These are phyloP conservation scores for Brassicogethes aeneus DNA, from an alignment of 2,888 invertebrate species.

Conservation along the genomic window DNA sequence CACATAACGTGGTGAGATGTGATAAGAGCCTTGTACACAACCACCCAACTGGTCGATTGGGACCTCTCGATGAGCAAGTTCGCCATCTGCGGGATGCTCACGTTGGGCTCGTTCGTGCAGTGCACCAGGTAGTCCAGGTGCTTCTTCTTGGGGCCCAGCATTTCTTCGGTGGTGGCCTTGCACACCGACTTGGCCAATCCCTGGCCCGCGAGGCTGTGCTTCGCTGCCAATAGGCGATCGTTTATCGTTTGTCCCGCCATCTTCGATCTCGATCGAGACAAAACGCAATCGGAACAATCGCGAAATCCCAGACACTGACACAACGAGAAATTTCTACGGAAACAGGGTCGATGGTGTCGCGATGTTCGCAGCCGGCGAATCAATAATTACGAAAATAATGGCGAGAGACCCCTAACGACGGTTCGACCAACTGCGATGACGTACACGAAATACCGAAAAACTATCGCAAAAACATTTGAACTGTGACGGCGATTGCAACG, in stretches of 20 bases:
- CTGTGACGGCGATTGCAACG: too few species aligned
- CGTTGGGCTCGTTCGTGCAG: slow-evolving; percentile 99
- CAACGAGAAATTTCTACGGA: slow-evolving; percentile 2
- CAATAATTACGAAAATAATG: slow-evolving; percentile 23
- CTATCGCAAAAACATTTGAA: too few species aligned
- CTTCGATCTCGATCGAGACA: slow-evolving; percentile 7
- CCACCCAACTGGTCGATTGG: slow-evolving; percentile 97
- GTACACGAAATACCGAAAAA: too few species aligned
- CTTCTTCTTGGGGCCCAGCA: slow-evolving; percentile 99
- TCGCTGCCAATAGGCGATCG: slow-evolving; percentile 95
- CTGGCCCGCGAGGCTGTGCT: slow-evolving; percentile 98
- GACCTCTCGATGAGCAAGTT: slow-evolving; percentile 97
- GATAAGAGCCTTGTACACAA: slow-evolving; percentile 96
- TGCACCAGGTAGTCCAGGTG: slow-evolving; percentile 99
- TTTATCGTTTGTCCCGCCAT: slow-evolving; percentile 98
- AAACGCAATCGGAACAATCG: not conserved
- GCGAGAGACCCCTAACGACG: not conserved
- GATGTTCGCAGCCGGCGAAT: slow-evolving; percentile 31
- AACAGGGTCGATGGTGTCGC: slow-evolving; percentile 29
- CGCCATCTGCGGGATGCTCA: slow-evolving; percentile 98
- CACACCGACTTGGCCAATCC: slow-evolving; percentile 99
- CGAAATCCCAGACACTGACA: too few species aligned
- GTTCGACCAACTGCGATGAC: too few species aligned
- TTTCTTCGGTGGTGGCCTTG: slow-evolving; percentile 99
- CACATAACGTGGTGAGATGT: slow-evolving; percentile 99